Percentiles rank a stretch among this genome's conserved stretches.
phyloP scores from a whole-genome alignment of 2,797 vertebrate species.

The Uromys caudimaculatus region DNA sequence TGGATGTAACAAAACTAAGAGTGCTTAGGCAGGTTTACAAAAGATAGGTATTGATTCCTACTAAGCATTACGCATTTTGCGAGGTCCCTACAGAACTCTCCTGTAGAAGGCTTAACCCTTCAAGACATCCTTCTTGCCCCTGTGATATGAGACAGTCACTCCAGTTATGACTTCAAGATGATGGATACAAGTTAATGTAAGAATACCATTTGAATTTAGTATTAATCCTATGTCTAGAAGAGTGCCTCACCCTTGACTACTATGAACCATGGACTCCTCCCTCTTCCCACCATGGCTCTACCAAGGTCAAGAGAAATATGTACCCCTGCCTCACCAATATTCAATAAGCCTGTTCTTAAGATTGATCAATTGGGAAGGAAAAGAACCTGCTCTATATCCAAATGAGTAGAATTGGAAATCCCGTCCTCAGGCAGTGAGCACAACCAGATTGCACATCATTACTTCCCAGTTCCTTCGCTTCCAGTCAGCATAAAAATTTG shows the following conservation, averaged over 20 bases:
- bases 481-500: not conserved
- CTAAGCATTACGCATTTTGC: not conserved
- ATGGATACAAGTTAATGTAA: not conserved
- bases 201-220: not conserved
- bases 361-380: not conserved
- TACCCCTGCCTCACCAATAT: not conserved
- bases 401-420: not conserved
- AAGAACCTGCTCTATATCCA: slow-evolving; percentile 2
- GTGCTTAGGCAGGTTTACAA: not conserved
- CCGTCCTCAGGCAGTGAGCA: not conserved
- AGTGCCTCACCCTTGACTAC: not conserved
- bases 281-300: not conserved
- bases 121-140: not conserved
- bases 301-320: not conserved
- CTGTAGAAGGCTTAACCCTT: not conserved
- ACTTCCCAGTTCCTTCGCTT: not conserved
- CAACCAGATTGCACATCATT: not conserved
- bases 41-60: not conserved
- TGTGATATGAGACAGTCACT: not conserved
- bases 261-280: not conserved
- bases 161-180: slow-evolving; percentile 5
- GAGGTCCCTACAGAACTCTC: not conserved
- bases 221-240: not conserved
- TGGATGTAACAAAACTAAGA: not conserved
- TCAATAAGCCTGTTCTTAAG: not conserved